phyloP scores from a whole-genome alignment of 1,140 invertebrate species.

The Leucophenga varia region DNA sequence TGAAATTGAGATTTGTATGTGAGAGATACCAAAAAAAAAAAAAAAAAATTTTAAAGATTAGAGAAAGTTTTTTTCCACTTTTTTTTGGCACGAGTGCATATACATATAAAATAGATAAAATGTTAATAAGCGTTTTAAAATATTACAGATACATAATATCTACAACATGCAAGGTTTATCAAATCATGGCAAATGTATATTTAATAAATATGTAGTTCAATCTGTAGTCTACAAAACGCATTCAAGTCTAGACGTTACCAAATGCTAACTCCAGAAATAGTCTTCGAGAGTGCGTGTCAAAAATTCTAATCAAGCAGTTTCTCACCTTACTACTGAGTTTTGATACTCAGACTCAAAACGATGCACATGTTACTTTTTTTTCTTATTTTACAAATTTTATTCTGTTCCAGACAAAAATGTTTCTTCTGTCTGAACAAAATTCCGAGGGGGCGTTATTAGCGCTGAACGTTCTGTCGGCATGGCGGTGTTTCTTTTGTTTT shows the following conservation, averaged over 20 bases:
- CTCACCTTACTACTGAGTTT: conserved; percentile 30
- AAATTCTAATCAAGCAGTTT: conserved; percentile 53
- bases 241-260: no score
- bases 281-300: conserved; percentile 15
- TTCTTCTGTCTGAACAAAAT: no score
- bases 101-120: conserved; percentile 1
- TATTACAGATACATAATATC: no score
- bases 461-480: conserved; percentile 51
- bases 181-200: no score
- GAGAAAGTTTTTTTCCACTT: conserved; percentile 14
- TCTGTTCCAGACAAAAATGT: no score
- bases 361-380: conserved; percentile 7
- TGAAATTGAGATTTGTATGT: conserved; percentile 48
- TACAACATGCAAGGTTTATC: no score
- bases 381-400: no score
- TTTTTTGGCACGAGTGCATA: conserved; percentile 11
- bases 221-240: no score
- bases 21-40: background rate
- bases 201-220: no score
- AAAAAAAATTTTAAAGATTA: conserved; percentile 1
- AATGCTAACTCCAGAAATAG: no score
- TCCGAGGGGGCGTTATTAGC: conserved; percentile 40
- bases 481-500: conserved; percentile 19
- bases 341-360: conserved; percentile 9
- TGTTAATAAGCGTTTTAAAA: conserved; percentile 5